Evolutionary conservation across 2,113 vertebrate genomes (phyloP).

Genomic region (Hemicordylus capensis): DNA sequence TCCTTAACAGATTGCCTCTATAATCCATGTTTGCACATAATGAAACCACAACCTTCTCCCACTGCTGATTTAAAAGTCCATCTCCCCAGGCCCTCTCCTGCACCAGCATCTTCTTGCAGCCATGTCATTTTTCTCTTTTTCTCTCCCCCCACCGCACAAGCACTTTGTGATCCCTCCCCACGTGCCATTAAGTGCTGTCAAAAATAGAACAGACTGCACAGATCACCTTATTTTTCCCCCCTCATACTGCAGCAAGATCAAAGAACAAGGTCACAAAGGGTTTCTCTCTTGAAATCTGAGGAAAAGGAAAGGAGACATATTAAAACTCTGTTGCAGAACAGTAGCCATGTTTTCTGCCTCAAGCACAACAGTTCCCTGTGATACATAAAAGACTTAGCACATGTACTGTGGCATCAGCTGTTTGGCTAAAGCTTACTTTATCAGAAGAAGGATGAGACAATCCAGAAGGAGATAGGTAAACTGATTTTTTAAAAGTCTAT

Average conservation of each 20-base stretch:
- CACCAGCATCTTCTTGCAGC: not conserved
- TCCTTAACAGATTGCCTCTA: not conserved
- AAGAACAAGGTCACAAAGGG: constrained; percentile 5
- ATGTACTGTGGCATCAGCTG: not conserved
- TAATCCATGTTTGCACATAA: not conserved
- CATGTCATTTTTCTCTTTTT: not conserved
- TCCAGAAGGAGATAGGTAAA: not conserved
- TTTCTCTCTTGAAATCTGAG: not conserved
- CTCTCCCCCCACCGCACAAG: not conserved
- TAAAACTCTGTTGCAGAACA: not conserved
- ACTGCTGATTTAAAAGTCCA: not conserved
- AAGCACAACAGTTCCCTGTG: not conserved
- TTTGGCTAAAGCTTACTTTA: not conserved
- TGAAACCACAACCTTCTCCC: not conserved
- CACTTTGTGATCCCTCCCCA: not conserved
- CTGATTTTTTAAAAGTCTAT: not conserved
- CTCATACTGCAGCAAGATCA: constrained; percentile 15
- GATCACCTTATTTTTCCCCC: not conserved
- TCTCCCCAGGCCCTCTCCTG: not conserved
- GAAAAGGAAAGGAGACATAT: rapidly evolving
- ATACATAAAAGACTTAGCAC: not conserved
- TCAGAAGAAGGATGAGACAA: not conserved
- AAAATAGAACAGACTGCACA: not conserved
- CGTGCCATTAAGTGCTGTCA: not conserved
- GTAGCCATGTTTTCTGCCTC: not conserved